Evolutionary conservation across 35 echinoderm and acorn worm genomes (phyloP), one percentile per base, ranked within the genome.

Genomic region (Heliocidaris erythrogramma): DNA sequence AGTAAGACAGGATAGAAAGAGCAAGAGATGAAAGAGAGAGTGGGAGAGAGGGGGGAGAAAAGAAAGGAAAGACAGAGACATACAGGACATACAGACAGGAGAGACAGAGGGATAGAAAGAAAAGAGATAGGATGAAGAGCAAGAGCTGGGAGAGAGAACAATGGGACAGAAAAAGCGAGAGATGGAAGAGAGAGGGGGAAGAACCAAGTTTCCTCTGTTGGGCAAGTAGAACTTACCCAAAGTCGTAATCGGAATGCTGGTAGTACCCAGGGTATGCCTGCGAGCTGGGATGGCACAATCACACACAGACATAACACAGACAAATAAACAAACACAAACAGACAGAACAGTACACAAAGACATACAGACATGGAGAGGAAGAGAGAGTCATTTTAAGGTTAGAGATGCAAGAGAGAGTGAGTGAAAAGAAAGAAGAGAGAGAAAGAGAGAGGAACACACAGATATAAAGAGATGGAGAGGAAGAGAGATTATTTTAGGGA

Each of bases 251-350:
- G 9, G 59, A 42, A 85, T 85, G 59, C 31, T 94, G 93, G 31
- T 84, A 94, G 78, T 85, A 94, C 10, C 59, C 59, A 65, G 93
- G 60, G 29, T 69, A 94, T 85, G 93, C 52, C 93, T 85, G 59
- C 16, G 60, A 94, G 49, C 93, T 84, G 59, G 17, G 29, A 30
- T 47, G 59, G n/a, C 27, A 47, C 32, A 94, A 94, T 30, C 27
- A 94, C 31, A 94, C 93, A 24, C 71, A 85, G 6, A 94, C 93
- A 94, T n/a, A 56, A 85, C 93, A 94, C 93, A 42, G 9, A 92
- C 90, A 48, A 24, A 92, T n/a, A 92, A 13, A 30, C 24, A 92
- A 13, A 30, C 48, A 52, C 14, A 18, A 7, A 49, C 13, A 92
- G 11, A 92, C 31, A 92, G 13, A 48, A 42, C 4, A 18, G 90